A percentile compares a stretch with the other conserved stretches of the same genome.
Evolutionary conservation across 2,888 invertebrate species (phyloP).

Genomic region (Epinotia ramella): DNA sequence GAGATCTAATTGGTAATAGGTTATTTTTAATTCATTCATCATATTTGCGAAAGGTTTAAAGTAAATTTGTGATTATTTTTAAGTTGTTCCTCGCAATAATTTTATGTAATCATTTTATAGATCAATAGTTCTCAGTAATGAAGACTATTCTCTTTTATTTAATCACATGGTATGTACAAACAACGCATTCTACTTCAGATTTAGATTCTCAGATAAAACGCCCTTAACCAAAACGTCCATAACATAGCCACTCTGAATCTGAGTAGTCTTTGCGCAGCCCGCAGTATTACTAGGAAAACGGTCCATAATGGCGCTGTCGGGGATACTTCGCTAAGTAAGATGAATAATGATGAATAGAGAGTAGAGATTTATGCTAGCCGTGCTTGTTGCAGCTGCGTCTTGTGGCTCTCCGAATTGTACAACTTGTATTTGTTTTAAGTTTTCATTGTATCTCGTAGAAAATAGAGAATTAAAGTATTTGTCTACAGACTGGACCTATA

Average conservation of each 20-base stretch:
- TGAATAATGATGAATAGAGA: conserved; percentile 43
- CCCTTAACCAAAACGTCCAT: no score
- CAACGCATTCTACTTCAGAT: no score
- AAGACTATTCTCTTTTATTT: no score
- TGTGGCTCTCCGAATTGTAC: conserved; percentile 16
- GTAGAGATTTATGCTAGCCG: conserved; percentile 37
- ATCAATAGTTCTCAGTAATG: no score
- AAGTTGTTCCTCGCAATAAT: no score
- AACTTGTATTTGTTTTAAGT: conserved; percentile 19
- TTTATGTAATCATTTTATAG: no score
- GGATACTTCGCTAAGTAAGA: conserved; percentile 43
- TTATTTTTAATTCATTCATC: no score
- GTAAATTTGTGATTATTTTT: no score
- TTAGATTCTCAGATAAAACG: no score
- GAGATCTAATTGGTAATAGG: no score
- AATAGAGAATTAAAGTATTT: not conserved
- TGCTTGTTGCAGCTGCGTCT: conserved; percentile 40
- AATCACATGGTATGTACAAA: no score
- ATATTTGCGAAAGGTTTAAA: no score
- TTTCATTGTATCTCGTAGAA: not conserved
- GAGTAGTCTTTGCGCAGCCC: conserved; percentile 2
- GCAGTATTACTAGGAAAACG: conserved; percentile 29
- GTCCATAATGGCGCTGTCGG: conserved; percentile 38
- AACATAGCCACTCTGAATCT: not conserved
- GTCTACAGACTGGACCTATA: not conserved